phyloP scores from a whole-genome alignment of 2,797 vertebrate species.

The Rhinella marina region DNA sequence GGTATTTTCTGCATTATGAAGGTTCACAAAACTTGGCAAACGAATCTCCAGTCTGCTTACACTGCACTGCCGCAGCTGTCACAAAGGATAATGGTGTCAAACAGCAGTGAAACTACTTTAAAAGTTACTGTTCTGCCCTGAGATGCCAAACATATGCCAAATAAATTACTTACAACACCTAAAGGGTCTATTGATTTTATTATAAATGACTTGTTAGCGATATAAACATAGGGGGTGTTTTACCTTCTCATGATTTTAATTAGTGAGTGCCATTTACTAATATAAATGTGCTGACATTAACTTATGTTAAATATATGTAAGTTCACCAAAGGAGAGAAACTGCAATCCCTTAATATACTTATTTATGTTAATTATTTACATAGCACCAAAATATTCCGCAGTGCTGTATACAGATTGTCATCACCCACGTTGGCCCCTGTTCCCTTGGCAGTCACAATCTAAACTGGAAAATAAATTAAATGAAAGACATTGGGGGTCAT shows the following conservation, averaged over 20 bases:
- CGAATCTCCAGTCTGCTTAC: slow-evolving; percentile 16
- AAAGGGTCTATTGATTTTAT: slow-evolving; percentile 29
- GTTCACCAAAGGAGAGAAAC: background rate
- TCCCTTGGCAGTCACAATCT: too few relatives aligned
- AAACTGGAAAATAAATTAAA: too few relatives aligned
- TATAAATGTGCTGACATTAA: background rate
- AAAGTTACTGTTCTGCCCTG: slow-evolving; percentile 27
- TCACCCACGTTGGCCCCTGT: too few relatives aligned
- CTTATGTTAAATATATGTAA: background rate
- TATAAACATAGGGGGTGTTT: background rate
- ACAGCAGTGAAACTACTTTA: slow-evolving; percentile 13
- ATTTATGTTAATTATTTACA: background rate
- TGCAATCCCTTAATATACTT: background rate
- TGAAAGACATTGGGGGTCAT: too few relatives aligned
- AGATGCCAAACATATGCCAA: slow-evolving; percentile 25
- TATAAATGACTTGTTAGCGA: slow-evolving; percentile 13
- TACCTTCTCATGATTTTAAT: background rate
- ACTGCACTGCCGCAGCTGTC: slow-evolving; percentile 19
- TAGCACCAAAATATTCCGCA: too few relatives aligned
- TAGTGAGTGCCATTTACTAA: background rate
- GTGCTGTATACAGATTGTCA: too few relatives aligned
- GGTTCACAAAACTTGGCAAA: background rate
- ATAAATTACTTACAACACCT: slow-evolving; percentile 4
- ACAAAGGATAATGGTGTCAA: slow-evolving; percentile 29
- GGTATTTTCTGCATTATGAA: slow-evolving; percentile 3